Conservation (phyloP, 2,888 invertebrate genomes). For the Bruchidius siliquastri region DNA sequence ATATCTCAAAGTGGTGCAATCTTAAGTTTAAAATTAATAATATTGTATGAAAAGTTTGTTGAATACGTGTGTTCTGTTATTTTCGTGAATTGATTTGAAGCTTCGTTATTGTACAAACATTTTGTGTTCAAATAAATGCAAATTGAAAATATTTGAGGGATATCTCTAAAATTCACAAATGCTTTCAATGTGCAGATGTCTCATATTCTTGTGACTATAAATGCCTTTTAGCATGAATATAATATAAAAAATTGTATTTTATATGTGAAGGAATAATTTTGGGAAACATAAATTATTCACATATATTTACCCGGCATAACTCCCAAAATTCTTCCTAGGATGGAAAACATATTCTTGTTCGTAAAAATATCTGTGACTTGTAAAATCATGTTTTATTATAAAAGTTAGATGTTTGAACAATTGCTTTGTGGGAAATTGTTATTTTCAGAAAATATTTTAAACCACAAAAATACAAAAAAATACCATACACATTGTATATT, state of each 20-base stretch:
- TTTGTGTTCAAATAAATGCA: not conserved
- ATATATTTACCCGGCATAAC: constrained; percentile 12
- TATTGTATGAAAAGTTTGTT: constrained; percentile 26
- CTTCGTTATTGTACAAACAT: constrained; percentile 18
- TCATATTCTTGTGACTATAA: constrained; percentile 48
- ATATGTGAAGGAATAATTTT: constrained; percentile 39
- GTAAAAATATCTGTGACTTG: constrained; percentile 47
- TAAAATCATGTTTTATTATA: constrained; percentile 47
- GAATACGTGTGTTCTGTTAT: constrained; percentile 19
- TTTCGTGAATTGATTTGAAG: not conserved
- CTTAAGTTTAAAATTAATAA: constrained; percentile 21
- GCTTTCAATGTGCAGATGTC: constrained; percentile 23
- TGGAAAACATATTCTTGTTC: constrained; percentile 45
- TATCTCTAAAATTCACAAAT: constrained; percentile 7
- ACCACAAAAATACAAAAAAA: constrained; percentile 48
- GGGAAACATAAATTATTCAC: constrained; percentile 24
- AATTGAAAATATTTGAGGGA: constrained; percentile 1
- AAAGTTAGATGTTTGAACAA: constrained; percentile 50
- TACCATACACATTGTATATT: constrained; percentile 54
- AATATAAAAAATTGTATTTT: constrained; percentile 45
- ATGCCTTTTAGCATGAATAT: constrained; percentile 50
- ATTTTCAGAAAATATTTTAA: constrained; percentile 54
- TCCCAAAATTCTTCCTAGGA: constrained; percentile 28
- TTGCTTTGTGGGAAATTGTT: constrained; percentile 54
- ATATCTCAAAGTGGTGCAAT: constrained; percentile 26